A percentile compares a stretch with the other conserved stretches of the same genome.
Conservation (phyloP, 2,113 vertebrate species). For the Amphilophus citrinellus region DNA sequence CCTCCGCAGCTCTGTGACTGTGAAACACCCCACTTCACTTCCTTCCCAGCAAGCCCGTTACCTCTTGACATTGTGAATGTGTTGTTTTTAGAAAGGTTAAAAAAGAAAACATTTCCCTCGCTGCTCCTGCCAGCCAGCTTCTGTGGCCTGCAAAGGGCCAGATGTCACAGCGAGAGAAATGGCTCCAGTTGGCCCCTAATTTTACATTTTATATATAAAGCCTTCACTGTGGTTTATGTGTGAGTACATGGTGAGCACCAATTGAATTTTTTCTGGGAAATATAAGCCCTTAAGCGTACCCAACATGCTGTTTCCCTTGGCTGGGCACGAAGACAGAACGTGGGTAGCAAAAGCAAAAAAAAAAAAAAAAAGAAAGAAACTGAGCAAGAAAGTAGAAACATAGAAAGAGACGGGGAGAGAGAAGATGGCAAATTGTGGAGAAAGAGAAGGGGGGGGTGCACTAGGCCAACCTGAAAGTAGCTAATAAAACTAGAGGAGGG, state of each 20-base stretch:
- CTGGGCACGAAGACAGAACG: conserved; percentile 17
- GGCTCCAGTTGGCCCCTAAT: conserved; percentile 33
- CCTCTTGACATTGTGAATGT: conserved; percentile 29
- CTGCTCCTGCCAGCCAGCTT: conserved; percentile 9
- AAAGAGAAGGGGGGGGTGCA: neutral
- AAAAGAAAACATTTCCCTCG: conserved; percentile 47
- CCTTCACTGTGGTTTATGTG: conserved; percentile 58
- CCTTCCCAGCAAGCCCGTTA: conserved; percentile 36
- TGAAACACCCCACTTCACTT: conserved; percentile 41
- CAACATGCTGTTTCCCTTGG: conserved; percentile 52
- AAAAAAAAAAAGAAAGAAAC: conserved; percentile 12
- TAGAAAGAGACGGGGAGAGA: conserved; percentile 1
- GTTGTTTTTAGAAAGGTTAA: conserved; percentile 53
- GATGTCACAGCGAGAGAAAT: conserved; percentile 24
- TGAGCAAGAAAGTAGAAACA: conserved; percentile 8
- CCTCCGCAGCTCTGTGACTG: conserved; percentile 32
- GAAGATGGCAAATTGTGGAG: conserved; percentile 15
- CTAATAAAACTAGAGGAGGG: conserved; percentile 15
- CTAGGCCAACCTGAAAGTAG: neutral
- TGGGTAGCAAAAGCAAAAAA: conserved; percentile 18
- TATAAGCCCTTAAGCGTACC: conserved; percentile 41
- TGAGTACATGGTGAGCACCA: conserved; percentile 53
- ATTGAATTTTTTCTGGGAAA: conserved; percentile 72
- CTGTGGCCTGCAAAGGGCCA: conserved; percentile 21
- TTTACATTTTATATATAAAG: conserved; percentile 56